Base-by-base conservation (phyloP, 2,888 invertebrate genomes). In the Lepidocyrtoides sp. region DNA sequence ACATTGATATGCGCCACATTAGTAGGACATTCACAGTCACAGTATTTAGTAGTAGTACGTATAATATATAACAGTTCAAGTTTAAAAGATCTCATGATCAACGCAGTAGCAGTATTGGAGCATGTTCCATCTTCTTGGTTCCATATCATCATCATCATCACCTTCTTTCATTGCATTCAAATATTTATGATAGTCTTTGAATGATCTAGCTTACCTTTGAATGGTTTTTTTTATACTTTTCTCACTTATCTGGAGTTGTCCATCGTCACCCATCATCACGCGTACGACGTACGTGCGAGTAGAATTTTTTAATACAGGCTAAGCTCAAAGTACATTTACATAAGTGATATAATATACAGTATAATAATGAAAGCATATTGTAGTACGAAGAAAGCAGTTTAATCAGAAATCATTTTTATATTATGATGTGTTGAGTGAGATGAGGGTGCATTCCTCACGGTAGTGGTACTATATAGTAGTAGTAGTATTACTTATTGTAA, bases 251-350 rank as follows among this genome's bases (percentile, higher is more conserved):
- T 79, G 54, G 54, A 81, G 57, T 17, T 36, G 41, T 81, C 17
- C 23, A 23, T 81, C 41, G 0, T 81, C 77, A 29, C 29, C 77
- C 77, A 60, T 57, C 7, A 12, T 14, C 51, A 23, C 72, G n/a
- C 23, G 29, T 66, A 66, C 2, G 10, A 57, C 57, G 57, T 23
- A 57, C 26, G 23, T 57, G 17, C n/a, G 63, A 26, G 60, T 36
- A 32, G 32, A 17, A 17, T 54, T 77, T 51, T 29, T 26, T 10
- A 51, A 36, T 36, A 36, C 36, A 36, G 7, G 7, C 36, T 17
- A 77, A 51, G 77, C 48, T 77, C 77, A 77, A 75, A 77, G 77
- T 77, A 77, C 77, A 75, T 51, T 14, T 17, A 60, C 26, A 26
- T 23, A 2, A 63, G 57, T 8, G 32, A 26, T 2, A 60, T n/a